Conservation (phyloP, 2,113 vertebrate species). For the Tetrao urogallus region DNA sequence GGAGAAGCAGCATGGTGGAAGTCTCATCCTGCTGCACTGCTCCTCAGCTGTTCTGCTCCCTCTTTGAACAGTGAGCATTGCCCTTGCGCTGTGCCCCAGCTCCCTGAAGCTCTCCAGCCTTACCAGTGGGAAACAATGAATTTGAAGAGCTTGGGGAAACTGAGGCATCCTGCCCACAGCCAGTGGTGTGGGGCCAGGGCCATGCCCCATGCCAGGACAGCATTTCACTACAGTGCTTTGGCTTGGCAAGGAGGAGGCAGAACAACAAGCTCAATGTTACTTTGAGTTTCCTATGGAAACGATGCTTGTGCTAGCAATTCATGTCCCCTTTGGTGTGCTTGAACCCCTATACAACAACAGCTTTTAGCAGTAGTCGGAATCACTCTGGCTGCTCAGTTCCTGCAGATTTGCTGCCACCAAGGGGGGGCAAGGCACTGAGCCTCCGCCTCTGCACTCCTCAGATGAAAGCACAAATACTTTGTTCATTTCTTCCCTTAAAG, state of each 20-base stretch:
- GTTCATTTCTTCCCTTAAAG: not conserved
- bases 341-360: not conserved
- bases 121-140: accelerated
- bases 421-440: not conserved
- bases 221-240: not conserved
- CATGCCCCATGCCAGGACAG: accelerated
- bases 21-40: not conserved
- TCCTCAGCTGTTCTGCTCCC: not conserved
- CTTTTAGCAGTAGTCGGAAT: not conserved
- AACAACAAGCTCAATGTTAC: conserved; percentile 30
- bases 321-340: not conserved
- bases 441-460: not conserved
- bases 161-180: not conserved
- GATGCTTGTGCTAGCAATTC: not conserved
- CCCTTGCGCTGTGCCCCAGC: not conserved
- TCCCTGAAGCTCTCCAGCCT: not conserved
- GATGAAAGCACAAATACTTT: not conserved
- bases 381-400: not conserved
- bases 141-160: not conserved
- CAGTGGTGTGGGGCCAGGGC: accelerated
- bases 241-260: not conserved
- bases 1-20: not conserved
- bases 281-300: not conserved
- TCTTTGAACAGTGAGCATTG: conserved; percentile 36
- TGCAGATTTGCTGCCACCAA: not conserved